Evolutionary conservation across 2,797 vertebrate species (phyloP), one percentile per base, ranked within the genome.

Genomic region (Sebastes oblongus): DNA sequence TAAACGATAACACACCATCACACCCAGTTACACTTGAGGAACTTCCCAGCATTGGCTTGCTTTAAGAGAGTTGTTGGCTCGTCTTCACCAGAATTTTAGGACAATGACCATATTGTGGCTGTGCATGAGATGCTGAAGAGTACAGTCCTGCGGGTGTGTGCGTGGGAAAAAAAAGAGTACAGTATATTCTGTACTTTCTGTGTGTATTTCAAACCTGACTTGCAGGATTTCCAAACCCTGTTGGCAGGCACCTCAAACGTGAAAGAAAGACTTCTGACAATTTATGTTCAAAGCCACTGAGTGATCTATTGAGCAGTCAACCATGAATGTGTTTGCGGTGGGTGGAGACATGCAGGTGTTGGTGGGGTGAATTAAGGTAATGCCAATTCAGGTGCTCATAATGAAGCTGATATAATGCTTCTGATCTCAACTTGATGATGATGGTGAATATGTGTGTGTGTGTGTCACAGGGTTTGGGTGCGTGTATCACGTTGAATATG

Each of bases 271-370:
- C 2, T 64, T 75, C 3, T 27, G 29, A 61, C 46, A 78, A 62
- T 79, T 75, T 46, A 27, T 61, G 46, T 74, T 85, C 30, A 78
- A 70, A 87, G 75, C n/a, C 55, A 74, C 24, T 61, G 24, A 65
- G 72, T 71, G 65, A 87, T 86, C 36, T 13, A 76, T 83, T 71
- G 65, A 56, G 36, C 71, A 75, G 75, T 86, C 72, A 85, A 69
- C 25, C 18, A 34, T 82, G 39, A 81, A 79, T 77, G 81, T 74
- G 79, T 83, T 86, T 91, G 76, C 8, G 2, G 27, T 88, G 81
- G 84, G 84, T 80, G 82, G 87, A 79, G 83, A 81, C 81, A 32
- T 66, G 71, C 74, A 90, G 75, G 81, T 88, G 82, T 77, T 71
- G n/a, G 16, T 13, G 52, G 13, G 68, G 46, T 86, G 66, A 85